Evolutionary conservation across 2,888 invertebrate genomes (phyloP), one percentile per base, ranked within the genome.

Genomic region (Sinelater perroti): DNA sequence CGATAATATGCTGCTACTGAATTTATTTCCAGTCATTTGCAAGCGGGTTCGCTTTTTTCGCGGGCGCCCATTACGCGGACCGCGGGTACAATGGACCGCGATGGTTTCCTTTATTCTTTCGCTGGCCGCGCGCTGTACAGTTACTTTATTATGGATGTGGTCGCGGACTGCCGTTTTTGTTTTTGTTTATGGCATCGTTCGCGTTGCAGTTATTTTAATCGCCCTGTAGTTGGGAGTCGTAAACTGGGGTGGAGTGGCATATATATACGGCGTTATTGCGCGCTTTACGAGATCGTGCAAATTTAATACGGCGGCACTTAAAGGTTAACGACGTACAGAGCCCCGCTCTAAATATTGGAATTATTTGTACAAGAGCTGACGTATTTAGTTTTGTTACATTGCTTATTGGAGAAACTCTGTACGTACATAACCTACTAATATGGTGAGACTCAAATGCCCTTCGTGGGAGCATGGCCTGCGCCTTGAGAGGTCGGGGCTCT

Each of bases 11-110:
- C 17, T 42, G 26, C 28, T 18, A 31, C 52, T 52, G 52, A 44
- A 52, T 52, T 52, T 40, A 52, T 52, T 44, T 44, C 38, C 24
- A 44, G 38, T n/a, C 38, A 52, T 52, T 52, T 52, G 52, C 52
- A 44, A 52, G 31, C 28, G 33, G 52, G 16, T 52, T 51, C 36
- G 20, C 13, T 11, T 40, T 40, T 51, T 40, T 51, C 31, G 10
- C 30, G 35, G 33, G 42, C 31, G 31, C 28, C 40, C 14, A 30
- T 44, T 52, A 38, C 18, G n/a, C n/a, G n/a, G n/a, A n/a, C n/a
- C n/a, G n/a, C n/a, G n/a, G 42, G 33, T 16, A 30, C 17, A 30
- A 44, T 14, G 42, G 44, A 10, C 44, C 28, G 3, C 11, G 42
- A 42, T 42, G 40, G 40, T 16, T 24, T 40, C 26, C 40, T 24